phyloP scores from a whole-genome alignment of 1,140 invertebrate species.

The Caenorhabditis remanei region DNA sequence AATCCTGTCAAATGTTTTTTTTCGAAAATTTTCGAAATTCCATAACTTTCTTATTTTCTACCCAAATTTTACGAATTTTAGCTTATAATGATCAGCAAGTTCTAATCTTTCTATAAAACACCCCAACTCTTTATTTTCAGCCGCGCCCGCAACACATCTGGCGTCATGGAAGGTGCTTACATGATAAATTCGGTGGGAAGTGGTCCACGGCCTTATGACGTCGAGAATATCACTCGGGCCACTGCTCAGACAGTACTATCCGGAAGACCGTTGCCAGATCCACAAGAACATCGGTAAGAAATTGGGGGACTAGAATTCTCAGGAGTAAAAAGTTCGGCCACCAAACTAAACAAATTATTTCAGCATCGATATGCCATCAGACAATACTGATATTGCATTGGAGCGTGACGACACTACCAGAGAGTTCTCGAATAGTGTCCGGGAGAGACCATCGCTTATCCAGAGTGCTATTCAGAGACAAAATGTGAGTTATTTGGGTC shows the following conservation, averaged over 20 bases:
- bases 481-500: slow-evolving; percentile 1
- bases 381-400: not conserved
- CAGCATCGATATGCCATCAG: not conserved
- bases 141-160: slow-evolving; percentile 39
- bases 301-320: too few relatives aligned
- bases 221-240: slow-evolving; percentile 73
- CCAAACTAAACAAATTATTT: not conserved
- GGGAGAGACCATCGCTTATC: slow-evolving; percentile 48
- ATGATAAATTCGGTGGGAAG: slow-evolving; percentile 69
- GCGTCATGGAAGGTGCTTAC: slow-evolving; percentile 73
- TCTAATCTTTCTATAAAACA: not conserved
- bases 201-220: slow-evolving; percentile 76
- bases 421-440: slow-evolving; percentile 37
- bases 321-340: too few relatives aligned
- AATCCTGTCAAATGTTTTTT: too few relatives aligned
- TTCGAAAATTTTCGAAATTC: too few relatives aligned
- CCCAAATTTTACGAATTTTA: too few relatives aligned
- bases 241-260: slow-evolving; percentile 71
- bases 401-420: slow-evolving; percentile 4
- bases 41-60: too few relatives aligned
- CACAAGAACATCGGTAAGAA: slow-evolving; percentile 42
- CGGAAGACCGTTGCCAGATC: slow-evolving; percentile 70
- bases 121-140: slow-evolving; percentile 49
- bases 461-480: slow-evolving; percentile 51
- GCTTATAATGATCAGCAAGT: too few relatives aligned